A percentile compares a stretch with the other conserved stretches of the same genome.
Conservation (phyloP, 2,888 invertebrate species). For the Alitta virens region DNA sequence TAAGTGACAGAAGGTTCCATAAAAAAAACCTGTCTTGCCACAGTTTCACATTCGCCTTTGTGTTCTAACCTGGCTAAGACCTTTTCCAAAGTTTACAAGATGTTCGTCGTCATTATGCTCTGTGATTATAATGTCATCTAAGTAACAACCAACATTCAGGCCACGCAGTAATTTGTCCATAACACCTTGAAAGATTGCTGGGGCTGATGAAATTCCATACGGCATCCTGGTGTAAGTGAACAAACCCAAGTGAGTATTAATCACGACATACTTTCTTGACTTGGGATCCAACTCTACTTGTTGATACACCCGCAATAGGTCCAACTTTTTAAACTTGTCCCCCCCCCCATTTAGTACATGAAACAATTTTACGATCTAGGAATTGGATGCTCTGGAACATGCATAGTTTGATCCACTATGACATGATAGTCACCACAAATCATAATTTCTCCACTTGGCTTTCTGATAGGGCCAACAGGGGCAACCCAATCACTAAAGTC, state of each 20-base stretch:
- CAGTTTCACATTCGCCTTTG: too few relatives aligned
- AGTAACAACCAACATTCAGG: neutral
- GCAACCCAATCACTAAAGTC: too few relatives aligned
- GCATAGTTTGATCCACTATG: too few relatives aligned
- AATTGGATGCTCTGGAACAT: too few relatives aligned
- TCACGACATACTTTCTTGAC: neutral
- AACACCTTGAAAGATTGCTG: slow-evolving; percentile 5
- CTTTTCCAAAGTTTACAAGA: neutral
- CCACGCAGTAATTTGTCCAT: slow-evolving; percentile 4
- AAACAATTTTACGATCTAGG: too few relatives aligned
- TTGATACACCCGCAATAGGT: slow-evolving; percentile 1
- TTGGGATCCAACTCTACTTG: slow-evolving; percentile 3
- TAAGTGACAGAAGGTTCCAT: too few relatives aligned
- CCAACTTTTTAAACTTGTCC: neutral
- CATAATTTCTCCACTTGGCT: too few relatives aligned
- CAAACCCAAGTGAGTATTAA: slow-evolving; percentile 1
- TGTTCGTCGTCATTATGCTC: neutral
- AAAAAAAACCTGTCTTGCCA: too few relatives aligned
- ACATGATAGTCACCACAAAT: too few relatives aligned
- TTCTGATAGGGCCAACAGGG: too few relatives aligned
- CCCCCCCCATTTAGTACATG: neutral
- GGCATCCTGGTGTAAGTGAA: slow-evolving; percentile 4
- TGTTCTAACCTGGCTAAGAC: neutral
- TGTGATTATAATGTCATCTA: slow-evolving; percentile 3
- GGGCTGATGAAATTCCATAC: slow-evolving; percentile 5